These are phyloP conservation scores for Epinephelus awoara DNA, from an alignment of 2,797 vertebrate species.

Conservation along the genomic window DNA sequence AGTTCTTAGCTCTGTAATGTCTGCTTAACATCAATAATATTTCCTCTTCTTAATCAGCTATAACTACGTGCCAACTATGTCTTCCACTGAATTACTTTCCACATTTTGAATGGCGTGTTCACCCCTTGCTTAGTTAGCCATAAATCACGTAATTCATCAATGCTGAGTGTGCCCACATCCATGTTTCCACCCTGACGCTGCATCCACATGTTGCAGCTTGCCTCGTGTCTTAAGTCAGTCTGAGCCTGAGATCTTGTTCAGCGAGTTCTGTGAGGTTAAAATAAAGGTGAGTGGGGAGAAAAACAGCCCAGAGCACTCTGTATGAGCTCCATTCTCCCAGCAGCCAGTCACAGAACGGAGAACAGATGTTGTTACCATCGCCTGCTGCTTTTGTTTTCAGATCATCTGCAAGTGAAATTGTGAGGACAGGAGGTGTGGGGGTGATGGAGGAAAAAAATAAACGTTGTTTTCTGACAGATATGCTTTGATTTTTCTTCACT, in stretches of 20 bases:
- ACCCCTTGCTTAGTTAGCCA: slow-evolving; percentile 24
- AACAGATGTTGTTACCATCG: slow-evolving; percentile 40
- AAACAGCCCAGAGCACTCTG: slow-evolving; percentile 52
- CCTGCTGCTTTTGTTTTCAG: slow-evolving; percentile 27
- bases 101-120: slow-evolving; percentile 36
- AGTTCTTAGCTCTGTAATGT: neutral
- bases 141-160: slow-evolving; percentile 64
- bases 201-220: slow-evolving; percentile 77
- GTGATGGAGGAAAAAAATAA: neutral
- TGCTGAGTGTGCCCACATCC: slow-evolving; percentile 51
- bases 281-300: slow-evolving; percentile 41
- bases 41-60: neutral
- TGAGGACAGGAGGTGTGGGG: neutral
- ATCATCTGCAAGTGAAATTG: neutral
- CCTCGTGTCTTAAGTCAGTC: slow-evolving; percentile 36
- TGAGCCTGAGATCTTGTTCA: slow-evolving; percentile 69
- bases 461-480: neutral
- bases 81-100: slow-evolving; percentile 9
- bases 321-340: slow-evolving; percentile 19
- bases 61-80: neutral
- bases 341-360: slow-evolving; percentile 30
- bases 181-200: slow-evolving; percentile 48
- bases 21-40: neutral
- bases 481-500: neutral
- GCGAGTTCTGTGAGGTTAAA: slow-evolving; percentile 79